Evolutionary conservation across 2,888 invertebrate species (phyloP).

Genomic region (Torymus texanus): DNA sequence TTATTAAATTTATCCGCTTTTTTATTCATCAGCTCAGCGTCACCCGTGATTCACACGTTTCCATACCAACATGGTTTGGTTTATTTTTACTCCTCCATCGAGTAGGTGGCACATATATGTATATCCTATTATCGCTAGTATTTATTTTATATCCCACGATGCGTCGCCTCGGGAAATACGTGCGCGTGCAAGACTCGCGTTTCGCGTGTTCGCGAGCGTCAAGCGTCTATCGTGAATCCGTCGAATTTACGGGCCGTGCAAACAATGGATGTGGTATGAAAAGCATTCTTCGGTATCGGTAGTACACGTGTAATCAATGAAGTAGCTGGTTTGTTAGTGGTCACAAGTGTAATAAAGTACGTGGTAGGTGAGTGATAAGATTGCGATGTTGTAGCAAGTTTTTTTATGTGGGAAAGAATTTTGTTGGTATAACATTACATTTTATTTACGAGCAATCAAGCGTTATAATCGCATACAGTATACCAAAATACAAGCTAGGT

Average conservation of each 20-base stretch:
- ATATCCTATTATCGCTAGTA: constrained; percentile 23
- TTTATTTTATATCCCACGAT: neutral
- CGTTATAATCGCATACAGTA: too few relatives aligned
- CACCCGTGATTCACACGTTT: neutral
- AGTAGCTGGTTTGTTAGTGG: too few relatives aligned
- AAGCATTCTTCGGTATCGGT: neutral
- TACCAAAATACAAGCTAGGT: too few relatives aligned
- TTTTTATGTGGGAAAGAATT: too few relatives aligned
- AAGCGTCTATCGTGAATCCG: too few relatives aligned
- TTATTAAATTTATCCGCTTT: neutral
- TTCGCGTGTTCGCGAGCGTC: constrained; percentile 16
- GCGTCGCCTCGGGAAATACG: neutral
- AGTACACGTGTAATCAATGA: too few relatives aligned
- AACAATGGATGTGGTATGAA: constrained; percentile 2
- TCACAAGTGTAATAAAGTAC: too few relatives aligned
- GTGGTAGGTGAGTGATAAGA: too few relatives aligned
- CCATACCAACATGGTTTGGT: neutral
- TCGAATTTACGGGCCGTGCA: too few relatives aligned
- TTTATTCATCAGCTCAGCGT: neutral
- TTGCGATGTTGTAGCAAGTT: too few relatives aligned
- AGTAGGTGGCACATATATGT: neutral
- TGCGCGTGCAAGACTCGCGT: neutral
- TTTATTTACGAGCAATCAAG: too few relatives aligned
- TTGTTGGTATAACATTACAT: too few relatives aligned
- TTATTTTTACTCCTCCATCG: constrained; percentile 5